These are phyloP conservation scores for Falco columbarius DNA, from an alignment of 2,797 vertebrate species.

Conservation along the genomic window DNA sequence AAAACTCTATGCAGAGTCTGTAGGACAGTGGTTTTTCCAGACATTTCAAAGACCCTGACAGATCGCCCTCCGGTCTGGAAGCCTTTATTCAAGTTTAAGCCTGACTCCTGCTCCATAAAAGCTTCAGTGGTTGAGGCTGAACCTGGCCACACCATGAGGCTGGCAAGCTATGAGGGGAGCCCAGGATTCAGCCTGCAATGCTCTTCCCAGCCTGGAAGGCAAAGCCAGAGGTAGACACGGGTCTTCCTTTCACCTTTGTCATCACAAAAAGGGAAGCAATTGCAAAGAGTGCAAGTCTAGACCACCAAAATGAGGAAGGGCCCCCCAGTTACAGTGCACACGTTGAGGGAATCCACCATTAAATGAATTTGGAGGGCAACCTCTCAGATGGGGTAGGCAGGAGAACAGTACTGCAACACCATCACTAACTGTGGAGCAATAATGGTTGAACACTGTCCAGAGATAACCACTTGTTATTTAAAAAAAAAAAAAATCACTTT, in stretches of 20 bases:
- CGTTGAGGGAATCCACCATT: neutral
- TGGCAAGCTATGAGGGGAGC: accelerated
- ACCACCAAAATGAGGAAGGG: neutral
- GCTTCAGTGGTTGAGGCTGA: accelerated
- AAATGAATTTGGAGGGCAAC: neutral
- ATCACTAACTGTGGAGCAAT: neutral
- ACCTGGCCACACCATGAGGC: neutral
- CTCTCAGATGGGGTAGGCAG: neutral
- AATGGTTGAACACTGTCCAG: neutral
- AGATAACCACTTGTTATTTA: neutral
- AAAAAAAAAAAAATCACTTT: neutral
- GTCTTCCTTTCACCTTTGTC: neutral
- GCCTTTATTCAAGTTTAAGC: neutral
- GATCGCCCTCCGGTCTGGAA: neutral
- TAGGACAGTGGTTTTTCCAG: neutral
- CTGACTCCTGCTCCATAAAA: neutral
- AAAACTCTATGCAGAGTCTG: neutral
- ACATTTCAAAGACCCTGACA: neutral
- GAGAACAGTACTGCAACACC: neutral
- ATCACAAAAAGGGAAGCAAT: neutral
- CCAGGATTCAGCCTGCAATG: neutral
- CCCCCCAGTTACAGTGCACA: neutral
- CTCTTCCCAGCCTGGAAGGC: neutral
- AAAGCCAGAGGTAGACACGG: neutral
- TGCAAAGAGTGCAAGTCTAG: neutral